Percentiles rank a stretch among this genome's conserved stretches.
These are phyloP conservation scores for Horisme vitalbata DNA, from an alignment of 2,888 invertebrate species.

Conservation along the genomic window DNA sequence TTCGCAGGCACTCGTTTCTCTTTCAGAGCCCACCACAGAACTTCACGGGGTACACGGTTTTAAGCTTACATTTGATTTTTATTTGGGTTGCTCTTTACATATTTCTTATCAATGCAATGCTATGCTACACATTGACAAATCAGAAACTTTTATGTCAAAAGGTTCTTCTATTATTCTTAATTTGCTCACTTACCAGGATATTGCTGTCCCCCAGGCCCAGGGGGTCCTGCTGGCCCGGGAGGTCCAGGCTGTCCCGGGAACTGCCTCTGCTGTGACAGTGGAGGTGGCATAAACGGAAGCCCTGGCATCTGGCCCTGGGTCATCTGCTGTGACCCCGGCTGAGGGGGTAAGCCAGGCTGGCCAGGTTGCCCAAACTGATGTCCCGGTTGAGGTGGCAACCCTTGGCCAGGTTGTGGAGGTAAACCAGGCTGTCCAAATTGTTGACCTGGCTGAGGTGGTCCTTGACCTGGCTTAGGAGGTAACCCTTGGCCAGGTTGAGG, in stretches of 20 bases:
- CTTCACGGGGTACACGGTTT: too few relatives aligned
- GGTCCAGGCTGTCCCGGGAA: conserved; percentile 46
- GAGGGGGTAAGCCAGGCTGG: conserved; percentile 30
- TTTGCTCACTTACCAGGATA: conserved; percentile 52
- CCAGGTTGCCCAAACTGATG: conserved; percentile 31
- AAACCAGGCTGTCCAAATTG: conserved; percentile 31
- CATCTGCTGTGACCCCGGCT: conserved; percentile 39
- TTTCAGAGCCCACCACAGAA: too few relatives aligned
- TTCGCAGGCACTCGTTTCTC: too few relatives aligned
- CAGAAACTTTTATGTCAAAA: too few relatives aligned
- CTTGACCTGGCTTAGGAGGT: conserved; percentile 34
- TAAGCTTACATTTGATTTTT: too few relatives aligned
- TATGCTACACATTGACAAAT: too few relatives aligned
- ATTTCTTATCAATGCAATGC: too few relatives aligned
- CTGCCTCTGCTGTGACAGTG: conserved; percentile 57
- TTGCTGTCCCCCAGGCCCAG: conserved; percentile 39
- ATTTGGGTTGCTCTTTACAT: too few relatives aligned
- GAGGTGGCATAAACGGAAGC: conserved; percentile 75
- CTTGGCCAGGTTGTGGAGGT: conserved; percentile 38
- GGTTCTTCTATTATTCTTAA: too few relatives aligned
- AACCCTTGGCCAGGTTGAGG: conserved; percentile 37
- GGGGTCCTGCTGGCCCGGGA: conserved; percentile 50
- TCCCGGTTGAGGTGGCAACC: conserved; percentile 29
- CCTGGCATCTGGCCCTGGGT: conserved; percentile 51
- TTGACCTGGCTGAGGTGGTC: conserved; percentile 27